phyloP scores from a whole-genome alignment of 2,888 invertebrate species.

The Pharmacophagus antenor region DNA sequence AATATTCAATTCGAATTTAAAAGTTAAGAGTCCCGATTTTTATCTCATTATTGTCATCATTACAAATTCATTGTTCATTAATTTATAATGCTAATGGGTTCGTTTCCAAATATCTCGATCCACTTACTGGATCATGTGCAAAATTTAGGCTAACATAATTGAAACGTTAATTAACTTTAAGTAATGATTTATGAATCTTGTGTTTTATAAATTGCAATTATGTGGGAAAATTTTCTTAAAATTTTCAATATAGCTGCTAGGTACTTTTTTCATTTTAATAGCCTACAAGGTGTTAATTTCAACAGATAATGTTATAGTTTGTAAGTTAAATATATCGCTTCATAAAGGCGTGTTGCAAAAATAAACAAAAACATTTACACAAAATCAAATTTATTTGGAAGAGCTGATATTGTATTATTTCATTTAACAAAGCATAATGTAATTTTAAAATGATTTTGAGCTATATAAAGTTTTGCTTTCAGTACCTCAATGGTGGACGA shows the following conservation, averaged over 20 bases:
- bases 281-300: too few species aligned
- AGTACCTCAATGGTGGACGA: background rate
- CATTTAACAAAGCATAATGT: background rate
- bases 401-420: background rate
- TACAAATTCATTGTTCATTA: constrained; percentile 11
- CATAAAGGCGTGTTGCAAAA: too few species aligned
- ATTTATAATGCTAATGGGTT: constrained; percentile 18
- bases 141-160: constrained; percentile 14
- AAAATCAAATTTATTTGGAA: too few species aligned
- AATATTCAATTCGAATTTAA: background rate
- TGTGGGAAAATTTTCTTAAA: too few species aligned
- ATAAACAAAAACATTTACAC: too few species aligned
- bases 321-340: too few species aligned
- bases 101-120: constrained; percentile 9
- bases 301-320: too few species aligned
- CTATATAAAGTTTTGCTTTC: background rate
- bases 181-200: background rate
- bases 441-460: background rate
- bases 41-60: background rate
- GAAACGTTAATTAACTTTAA: constrained; percentile 10
- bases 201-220: background rate
- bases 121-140: constrained; percentile 11
- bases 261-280: too few species aligned
- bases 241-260: too few species aligned
- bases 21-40: background rate